A percentile compares a stretch with the other conserved stretches of the same genome.
These are phyloP conservation scores for Myotis vivesi DNA, from an alignment of 2,797 vertebrate species.

Conservation along the genomic window DNA sequence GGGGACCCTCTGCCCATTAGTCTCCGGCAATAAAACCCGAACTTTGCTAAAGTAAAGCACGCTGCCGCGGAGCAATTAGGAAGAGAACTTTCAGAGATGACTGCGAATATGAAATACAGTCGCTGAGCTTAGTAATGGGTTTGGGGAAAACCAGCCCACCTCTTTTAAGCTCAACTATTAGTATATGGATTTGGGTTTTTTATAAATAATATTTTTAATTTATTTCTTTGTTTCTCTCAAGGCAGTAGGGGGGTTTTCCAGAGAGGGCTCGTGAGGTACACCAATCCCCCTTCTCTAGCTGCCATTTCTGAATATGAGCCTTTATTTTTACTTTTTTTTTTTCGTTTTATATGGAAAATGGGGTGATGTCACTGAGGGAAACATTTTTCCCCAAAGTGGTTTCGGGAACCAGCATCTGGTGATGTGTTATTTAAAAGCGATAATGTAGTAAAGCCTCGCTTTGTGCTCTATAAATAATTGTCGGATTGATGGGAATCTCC, in stretches of 20 bases:
- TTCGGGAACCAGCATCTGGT: slow-evolving; percentile 72
- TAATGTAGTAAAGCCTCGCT: slow-evolving; percentile 68
- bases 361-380: slow-evolving; percentile 78
- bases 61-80: slow-evolving; percentile 83
- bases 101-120: slow-evolving; percentile 81
- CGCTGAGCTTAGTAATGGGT: slow-evolving; percentile 83
- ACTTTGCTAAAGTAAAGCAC: slow-evolving; percentile 82
- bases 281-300: slow-evolving; percentile 68
- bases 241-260: slow-evolving; percentile 21
- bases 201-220: slow-evolving; percentile 72
- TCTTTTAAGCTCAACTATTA: slow-evolving; percentile 69
- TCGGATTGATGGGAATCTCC: slow-evolving; percentile 72
- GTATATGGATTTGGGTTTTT: slow-evolving; percentile 18
- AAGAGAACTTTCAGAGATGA: slow-evolving; percentile 82
- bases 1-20: slow-evolving; percentile 82
- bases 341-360: slow-evolving; percentile 75
- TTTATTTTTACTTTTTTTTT: slow-evolving; percentile 25
- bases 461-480: slow-evolving; percentile 68
- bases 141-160: slow-evolving; percentile 73
- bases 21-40: slow-evolving; percentile 82
- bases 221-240: slow-evolving; percentile 80
- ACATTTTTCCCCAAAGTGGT: slow-evolving; percentile 67
- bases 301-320: slow-evolving; percentile 72
- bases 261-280: slow-evolving; percentile 59
- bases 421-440: slow-evolving; percentile 77